Base-by-base conservation (phyloP, 2,888 invertebrate species). In the Eilema sororculum region DNA sequence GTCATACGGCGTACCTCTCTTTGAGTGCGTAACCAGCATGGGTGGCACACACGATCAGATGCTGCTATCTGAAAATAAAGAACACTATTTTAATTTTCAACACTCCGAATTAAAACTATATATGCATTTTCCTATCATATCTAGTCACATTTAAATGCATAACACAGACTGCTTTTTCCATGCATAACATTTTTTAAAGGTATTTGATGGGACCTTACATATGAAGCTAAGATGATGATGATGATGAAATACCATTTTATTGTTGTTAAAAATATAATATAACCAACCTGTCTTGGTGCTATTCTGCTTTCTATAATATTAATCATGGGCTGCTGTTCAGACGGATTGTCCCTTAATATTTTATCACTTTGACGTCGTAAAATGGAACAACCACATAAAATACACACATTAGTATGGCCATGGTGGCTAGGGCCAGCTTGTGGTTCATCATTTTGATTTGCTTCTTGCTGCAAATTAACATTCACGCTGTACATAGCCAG, bases 321-420 rank as follows among this genome's bases (percentile, higher is more conserved):
- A 30, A 70, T 69, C 66, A 75, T 75, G 66, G 57, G 25, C 46
- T 69, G 65, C 52, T 69, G 69, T 52, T 65, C 59, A 60, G 65
- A 30, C 37, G 74, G 74, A 56, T 69, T 70, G 16, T 63, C 66
- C 56, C 67, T 75, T 13, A 72, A 25, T 69, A 72, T 68, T 69
- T 56, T 58, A 57, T 75, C 68, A 67, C 75, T 72, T 41, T 66
- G 66, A 60, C 68, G 59, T 28, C 66, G 63, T 61, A 60, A 56
- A 65, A 30, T 69, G 4, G 65, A 74, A 37, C 59, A 58, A 30
- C 74, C 72, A 72, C 74, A 72, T 37, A 72, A 58, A 61, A 68
- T 56, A 66, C 71, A 73, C 62, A 75, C 75, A 64, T 71, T 46
- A 37, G 62, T 65, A 28, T 71, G 71, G 62, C 71, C 69, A 59